A percentile compares a stretch with the other conserved stretches of the same genome.
Conservation (phyloP, 2,888 invertebrate genomes). For the Euproctis similis region DNA sequence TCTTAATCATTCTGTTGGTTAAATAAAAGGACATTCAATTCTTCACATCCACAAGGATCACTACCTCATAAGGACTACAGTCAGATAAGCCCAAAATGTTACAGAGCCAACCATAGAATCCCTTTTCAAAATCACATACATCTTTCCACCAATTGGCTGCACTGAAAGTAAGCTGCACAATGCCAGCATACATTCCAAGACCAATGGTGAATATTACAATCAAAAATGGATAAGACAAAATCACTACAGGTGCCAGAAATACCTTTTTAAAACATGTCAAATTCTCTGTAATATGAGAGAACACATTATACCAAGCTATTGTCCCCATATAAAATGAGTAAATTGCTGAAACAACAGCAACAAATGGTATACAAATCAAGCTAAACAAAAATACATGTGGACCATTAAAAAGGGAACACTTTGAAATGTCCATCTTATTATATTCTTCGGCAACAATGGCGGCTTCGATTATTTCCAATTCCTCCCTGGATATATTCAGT, state of each 20-base stretch:
- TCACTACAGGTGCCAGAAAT: conserved; percentile 79
- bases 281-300: conserved; percentile 81
- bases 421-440: conserved; percentile 73
- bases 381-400: conserved; percentile 80
- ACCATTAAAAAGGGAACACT: conserved; percentile 76
- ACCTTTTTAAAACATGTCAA: conserved; percentile 78
- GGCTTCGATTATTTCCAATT: conserved; percentile 81
- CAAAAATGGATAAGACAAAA: conserved; percentile 81
- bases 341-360: conserved; percentile 76
- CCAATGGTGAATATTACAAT: conserved; percentile 80
- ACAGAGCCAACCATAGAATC: conserved; percentile 87
- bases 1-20: too few relatives aligned
- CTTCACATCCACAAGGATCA: conserved; percentile 78
- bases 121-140: conserved; percentile 84
- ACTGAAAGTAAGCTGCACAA: conserved; percentile 81
- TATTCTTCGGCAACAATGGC: conserved; percentile 76
- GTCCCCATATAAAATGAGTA: conserved; percentile 86
- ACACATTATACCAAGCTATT: conserved; percentile 85
- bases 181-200: conserved; percentile 79
- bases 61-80: conserved; percentile 85
- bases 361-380: conserved; percentile 79
- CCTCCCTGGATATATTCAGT: conserved; percentile 82
- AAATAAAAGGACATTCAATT: conserved; percentile 26
- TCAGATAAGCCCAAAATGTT: conserved; percentile 79
- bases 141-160: conserved; percentile 82